Evolutionary conservation across 2,797 vertebrate genomes (phyloP), one percentile per base, ranked within the genome.

Genomic region (Pangasius macronema): DNA sequence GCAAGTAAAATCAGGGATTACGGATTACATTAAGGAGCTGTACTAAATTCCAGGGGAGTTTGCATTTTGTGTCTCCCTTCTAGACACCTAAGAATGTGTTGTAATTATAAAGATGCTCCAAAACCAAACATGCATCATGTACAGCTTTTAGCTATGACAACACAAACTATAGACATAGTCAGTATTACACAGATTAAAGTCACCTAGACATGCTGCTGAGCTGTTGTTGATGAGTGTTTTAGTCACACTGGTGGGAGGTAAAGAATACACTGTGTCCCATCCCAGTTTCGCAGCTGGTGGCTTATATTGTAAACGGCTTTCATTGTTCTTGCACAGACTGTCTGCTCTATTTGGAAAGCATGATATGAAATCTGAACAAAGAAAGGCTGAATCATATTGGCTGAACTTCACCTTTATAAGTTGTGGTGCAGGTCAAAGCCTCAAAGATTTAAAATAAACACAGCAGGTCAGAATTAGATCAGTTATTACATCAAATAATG

Each of bases 191-290:
- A 49, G 36, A 85, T 75, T 85, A 75, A 85, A 75, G 83, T 30
- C 53, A 75, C 22, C 70, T 59, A 61, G 70, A 57, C 3, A 0
- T 83, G 36, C 85, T 83, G 83, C 30, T 85, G 59, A 53, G 39
- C 18, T 80, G 11, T 57, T 77, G 59, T 42, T 85, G 72, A 85
- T 87, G 13, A 89, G 76, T 83, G 72, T 68, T 79, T 89, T 72
- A 88, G 87, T 53, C 53, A 87, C 79, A 77, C 75, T 65, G 68
- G 77, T 80, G 20, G 84, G 86, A 42, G 63, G 73, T 79, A 79
- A 89, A 89, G 24, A 55, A 65, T 65, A 77, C n/a, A 85, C n/a
- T 61, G 55, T 49, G 55, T 46, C 70, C 27, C n/a, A 77, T 85
- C 72, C 20, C 73, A 85, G 73, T 65, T 59, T 63, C 73, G 24